Evolutionary conservation across 2,888 invertebrate species (phyloP), one percentile per base, ranked within the genome.

Genomic region (Chymomyza procnemis): DNA sequence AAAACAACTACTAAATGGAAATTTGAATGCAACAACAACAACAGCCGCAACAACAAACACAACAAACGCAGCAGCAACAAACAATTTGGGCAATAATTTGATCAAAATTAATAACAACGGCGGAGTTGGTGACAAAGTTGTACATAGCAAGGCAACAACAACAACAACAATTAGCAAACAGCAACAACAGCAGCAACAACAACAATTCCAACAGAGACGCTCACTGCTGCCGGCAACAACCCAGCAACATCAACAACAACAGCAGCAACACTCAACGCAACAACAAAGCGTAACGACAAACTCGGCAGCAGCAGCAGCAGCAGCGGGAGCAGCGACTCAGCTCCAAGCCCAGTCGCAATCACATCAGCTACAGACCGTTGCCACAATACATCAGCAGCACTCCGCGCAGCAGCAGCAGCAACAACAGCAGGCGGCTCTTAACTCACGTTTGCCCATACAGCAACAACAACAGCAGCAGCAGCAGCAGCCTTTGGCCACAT

Each of bases 321-420:
- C 76, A 71, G 70, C 74, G 48, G 50, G 76, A 59, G 65, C 74
- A 41, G 66, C 75, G 66, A 76, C 57, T 69, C 74, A 22, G 69
- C 87, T 57, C 71, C 69, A 58, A 61, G 58, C 73, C 71, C 64
- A 67, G 70, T 19, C 67, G 47, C 85, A 83, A 67, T 74, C 88
- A 66, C 85, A 89, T 76, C 91, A 90, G 79, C 80, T 90, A 61
- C 90, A 90, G 79, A 89, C 90, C 50, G 85, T 90, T 71, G 89
- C 89, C 71, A 89, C 90, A 73, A 87, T 89, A 74, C 90, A 90
- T 71, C 89, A 89, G 73, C 86, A 80, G 67, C 90, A 84, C 76
- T 80, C 80, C 59, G 79, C 79, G 69, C 84, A 85, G 67, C 81
- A 82, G 67, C 80, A 80, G 65, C 77, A 75, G 21, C 62, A 74